phyloP scores from a whole-genome alignment of 2,797 vertebrate species.

The Danio albolineatus region DNA sequence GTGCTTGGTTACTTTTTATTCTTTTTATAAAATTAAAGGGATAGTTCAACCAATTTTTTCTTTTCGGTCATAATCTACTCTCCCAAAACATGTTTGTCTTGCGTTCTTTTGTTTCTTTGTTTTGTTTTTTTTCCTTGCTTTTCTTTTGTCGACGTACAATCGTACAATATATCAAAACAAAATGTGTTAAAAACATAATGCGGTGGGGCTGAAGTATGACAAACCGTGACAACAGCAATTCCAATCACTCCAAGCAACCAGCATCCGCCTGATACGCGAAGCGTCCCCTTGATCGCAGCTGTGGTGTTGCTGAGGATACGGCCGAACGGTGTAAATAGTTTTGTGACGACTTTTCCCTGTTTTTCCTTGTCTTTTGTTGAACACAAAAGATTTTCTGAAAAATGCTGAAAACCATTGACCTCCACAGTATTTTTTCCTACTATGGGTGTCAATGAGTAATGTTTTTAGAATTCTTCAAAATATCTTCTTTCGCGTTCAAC shows the following conservation, averaged over 20 bases:
- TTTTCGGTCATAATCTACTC: not conserved
- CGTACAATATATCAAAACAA: too few relatives aligned
- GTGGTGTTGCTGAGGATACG: slow-evolving; percentile 53
- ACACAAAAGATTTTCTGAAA: too few relatives aligned
- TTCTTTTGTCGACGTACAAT: slow-evolving; percentile 67
- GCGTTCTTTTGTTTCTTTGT: too few relatives aligned
- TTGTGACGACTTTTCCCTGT: slow-evolving; percentile 77
- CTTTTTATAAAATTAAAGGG: not conserved
- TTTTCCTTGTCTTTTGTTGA: too few relatives aligned
- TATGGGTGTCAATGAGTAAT: too few relatives aligned
- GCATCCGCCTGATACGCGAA: slow-evolving; percentile 49
- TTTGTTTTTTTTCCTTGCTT: too few relatives aligned
- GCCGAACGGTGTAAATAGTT: slow-evolving; percentile 72
- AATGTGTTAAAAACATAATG: slow-evolving; percentile 55
- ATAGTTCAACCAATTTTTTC: not conserved
- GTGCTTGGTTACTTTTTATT: not conserved
- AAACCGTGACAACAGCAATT: slow-evolving; percentile 43
- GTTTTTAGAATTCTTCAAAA: too few relatives aligned
- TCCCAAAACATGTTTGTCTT: not conserved
- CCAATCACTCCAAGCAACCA: slow-evolving; percentile 22
- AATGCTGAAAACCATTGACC: too few relatives aligned
- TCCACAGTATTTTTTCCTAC: too few relatives aligned
- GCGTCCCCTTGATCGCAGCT: slow-evolving; percentile 32
- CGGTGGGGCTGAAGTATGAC: slow-evolving; percentile 45
- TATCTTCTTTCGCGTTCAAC: too few relatives aligned